Evolutionary conservation across 2,113 vertebrate species (phyloP).

Genomic region (Thamnaconus septentrionalis): DNA sequence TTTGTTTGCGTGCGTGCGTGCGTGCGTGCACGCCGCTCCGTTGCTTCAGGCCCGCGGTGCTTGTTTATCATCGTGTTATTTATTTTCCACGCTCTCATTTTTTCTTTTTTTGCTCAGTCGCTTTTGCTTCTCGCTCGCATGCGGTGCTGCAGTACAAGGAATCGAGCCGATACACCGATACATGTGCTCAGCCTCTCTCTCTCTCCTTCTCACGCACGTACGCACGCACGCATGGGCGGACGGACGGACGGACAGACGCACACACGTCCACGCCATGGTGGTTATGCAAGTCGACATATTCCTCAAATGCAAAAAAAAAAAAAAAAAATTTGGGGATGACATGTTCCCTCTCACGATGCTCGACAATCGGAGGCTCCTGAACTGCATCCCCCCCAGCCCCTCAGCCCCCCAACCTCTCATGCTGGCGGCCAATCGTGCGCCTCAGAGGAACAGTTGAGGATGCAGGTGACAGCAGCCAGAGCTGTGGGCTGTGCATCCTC

Average conservation of each 20-base stretch:
- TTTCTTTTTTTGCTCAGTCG: too few relatives aligned
- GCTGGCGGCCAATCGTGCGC: slow-evolving; percentile 7
- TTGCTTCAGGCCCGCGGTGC: slow-evolving; percentile 50
- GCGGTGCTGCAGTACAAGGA: slow-evolving; percentile 63
- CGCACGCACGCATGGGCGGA: slow-evolving; percentile 15
- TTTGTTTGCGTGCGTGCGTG: slow-evolving; percentile 35
- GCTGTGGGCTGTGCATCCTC: slow-evolving; percentile 22
- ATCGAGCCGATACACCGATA: slow-evolving; percentile 53
- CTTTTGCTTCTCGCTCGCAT: slow-evolving; percentile 25
- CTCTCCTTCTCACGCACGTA: slow-evolving; percentile 25
- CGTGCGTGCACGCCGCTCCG: slow-evolving; percentile 14
- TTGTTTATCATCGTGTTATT: slow-evolving; percentile 52
- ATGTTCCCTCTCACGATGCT: slow-evolving; percentile 16
- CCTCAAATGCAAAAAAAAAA: slow-evolving; percentile 41
- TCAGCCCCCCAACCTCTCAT: not conserved
- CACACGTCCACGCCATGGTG: slow-evolving; percentile 33
- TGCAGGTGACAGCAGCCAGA: slow-evolving; percentile 30
- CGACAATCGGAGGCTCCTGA: slow-evolving; percentile 20
- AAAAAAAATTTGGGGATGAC: too few relatives aligned
- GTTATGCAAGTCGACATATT: slow-evolving; percentile 73
- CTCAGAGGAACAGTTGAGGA: slow-evolving; percentile 21
- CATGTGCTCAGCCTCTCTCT: slow-evolving; percentile 47
- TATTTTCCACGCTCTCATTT: slow-evolving; percentile 53
- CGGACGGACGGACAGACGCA: not conserved
- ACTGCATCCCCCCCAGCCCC: too few relatives aligned